Base-by-base conservation (phyloP, 2,888 invertebrate species). In the Fabriciana adippe region DNA sequence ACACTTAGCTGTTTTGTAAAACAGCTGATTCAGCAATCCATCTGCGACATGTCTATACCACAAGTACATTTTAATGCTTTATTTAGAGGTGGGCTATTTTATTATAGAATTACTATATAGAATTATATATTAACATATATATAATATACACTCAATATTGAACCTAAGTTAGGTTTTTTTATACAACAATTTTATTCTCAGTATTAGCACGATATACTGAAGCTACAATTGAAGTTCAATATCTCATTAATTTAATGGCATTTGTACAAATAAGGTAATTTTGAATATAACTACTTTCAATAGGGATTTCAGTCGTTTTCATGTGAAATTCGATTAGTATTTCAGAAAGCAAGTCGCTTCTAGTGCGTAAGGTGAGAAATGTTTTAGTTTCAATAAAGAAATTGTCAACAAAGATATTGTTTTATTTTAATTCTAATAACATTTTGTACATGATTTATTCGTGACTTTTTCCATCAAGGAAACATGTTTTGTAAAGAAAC, bases 331-430 rank as follows among this genome's bases (percentile, higher is more conserved):
- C 50, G 35, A 72, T 67, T 64, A 68, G 66, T 21, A 62, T 53
- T 66, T 65, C 53, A 67, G 50, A 65, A 66, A 64, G 69, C 66
- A 60, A 60, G 61, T 61, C 61, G 70, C 71, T 71, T 71, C 71
- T 83, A 81, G 82, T 79, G 78, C 73, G 76, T 84, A 81, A 82
- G 77, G 80, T 84, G 79, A 74, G 78, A 80, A 81, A 79, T 83
- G 76, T 80, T 82, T 78, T 77, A 76, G 81, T 85, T 87, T 85
- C 77, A 88, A 85, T 88, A 88, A 88, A 89, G 81, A 82, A 74
- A 75, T 76, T 78, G 69, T 81, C 78, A 71, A 76, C 74, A 77
- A 73, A 63, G 55, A 50, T 72, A 64, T 65, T 63, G 51, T 55
- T 73, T 73, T 35, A 35, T 66, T 68, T 18, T 21, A 21, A 31